A percentile compares a stretch with the other conserved stretches of the same genome.
These are phyloP conservation scores for Peromyscus californicus DNA, from an alignment of 2,113 vertebrate species.

Conservation along the genomic window DNA sequence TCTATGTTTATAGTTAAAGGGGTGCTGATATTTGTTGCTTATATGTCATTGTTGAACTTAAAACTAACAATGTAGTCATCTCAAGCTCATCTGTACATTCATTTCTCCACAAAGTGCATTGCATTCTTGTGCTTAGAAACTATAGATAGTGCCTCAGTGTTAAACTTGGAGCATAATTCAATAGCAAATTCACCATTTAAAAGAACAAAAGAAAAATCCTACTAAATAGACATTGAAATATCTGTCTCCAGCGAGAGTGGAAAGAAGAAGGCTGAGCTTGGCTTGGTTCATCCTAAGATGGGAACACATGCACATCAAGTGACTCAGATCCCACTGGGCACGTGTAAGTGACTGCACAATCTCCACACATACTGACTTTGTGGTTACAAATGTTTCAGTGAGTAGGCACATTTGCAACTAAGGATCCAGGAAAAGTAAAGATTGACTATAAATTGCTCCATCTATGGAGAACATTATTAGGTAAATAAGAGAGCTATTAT, in stretches of 20 bases:
- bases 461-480: not conserved
- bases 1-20: not conserved
- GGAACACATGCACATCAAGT: not conserved
- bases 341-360: not conserved
- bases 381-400: constrained; percentile 18
- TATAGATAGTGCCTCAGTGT: not conserved
- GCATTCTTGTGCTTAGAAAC: not conserved
- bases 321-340: not conserved
- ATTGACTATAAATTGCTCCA: not conserved
- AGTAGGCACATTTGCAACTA: not conserved
- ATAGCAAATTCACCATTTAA: not conserved
- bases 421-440: not conserved
- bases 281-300: not conserved
- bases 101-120: not conserved
- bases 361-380: not conserved
- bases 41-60: not conserved
- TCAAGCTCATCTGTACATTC: not conserved
- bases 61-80: not conserved
- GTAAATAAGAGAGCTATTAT: not conserved
- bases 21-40: not conserved
- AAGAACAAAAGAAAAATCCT: not conserved
- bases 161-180: not conserved
- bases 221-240: not conserved
- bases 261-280: not conserved
- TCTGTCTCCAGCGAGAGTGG: not conserved